These are phyloP conservation scores for Drosophila ohnishii DNA, from an alignment of 1,140 invertebrate genomes.

Conservation along the genomic window DNA sequence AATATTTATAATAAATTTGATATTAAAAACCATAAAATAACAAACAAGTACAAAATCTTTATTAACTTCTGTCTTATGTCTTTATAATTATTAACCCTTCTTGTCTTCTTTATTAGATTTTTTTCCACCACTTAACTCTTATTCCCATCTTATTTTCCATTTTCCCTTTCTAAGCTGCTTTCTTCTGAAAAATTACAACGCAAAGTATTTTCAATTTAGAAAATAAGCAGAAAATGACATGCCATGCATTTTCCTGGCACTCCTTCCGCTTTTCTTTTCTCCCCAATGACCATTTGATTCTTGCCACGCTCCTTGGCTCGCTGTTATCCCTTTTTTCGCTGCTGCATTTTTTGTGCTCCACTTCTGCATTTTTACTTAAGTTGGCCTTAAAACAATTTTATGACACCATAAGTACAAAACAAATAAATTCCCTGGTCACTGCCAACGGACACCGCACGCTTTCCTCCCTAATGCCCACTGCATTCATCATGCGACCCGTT, in stretches of 20 bases:
- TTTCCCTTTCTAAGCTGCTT: slow-evolving; percentile 9
- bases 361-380: slow-evolving; percentile 67
- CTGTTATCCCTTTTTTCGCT: slow-evolving; percentile 12
- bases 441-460: slow-evolving; percentile 29
- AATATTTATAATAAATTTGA: not conserved
- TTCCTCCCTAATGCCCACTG: slow-evolving; percentile 66
- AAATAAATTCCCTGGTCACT: slow-evolving; percentile 72
- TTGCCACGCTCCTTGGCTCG: slow-evolving; percentile 1
- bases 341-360: slow-evolving; percentile 39
- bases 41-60: not conserved
- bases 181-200: slow-evolving; percentile 55
- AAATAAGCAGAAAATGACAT: slow-evolving; percentile 65
- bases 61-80: not conserved
- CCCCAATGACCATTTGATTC: slow-evolving; percentile 65
- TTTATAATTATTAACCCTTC: not conserved
- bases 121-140: not conserved
- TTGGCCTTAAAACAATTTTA: slow-evolving; percentile 81
- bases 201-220: slow-evolving; percentile 74
- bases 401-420: slow-evolving; percentile 80
- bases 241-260: slow-evolving; percentile 53
- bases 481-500: slow-evolving; percentile 77
- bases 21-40: not conserved
- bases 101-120: not conserved
- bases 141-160: not conserved
- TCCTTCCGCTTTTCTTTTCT: slow-evolving; percentile 22